Evolutionary conservation across 2,797 vertebrate genomes (phyloP), one percentile per base, ranked within the genome.

Genomic region (Gambusia yucatana): DNA sequence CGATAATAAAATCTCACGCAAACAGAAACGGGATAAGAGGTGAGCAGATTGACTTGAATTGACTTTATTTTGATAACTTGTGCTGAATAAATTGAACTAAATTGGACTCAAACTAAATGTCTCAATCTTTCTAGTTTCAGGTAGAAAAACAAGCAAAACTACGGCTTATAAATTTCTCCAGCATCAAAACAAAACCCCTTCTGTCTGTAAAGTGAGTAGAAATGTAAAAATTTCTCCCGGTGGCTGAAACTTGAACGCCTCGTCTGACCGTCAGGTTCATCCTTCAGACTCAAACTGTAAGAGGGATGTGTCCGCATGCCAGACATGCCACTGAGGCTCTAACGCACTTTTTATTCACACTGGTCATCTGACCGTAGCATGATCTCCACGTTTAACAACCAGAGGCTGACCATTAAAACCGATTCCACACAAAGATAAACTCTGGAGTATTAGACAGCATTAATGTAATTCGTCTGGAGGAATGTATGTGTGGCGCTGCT

Each of bases 311-410:
- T 48, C 57, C 48, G 72, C 84, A 85, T 90, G 75, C 84, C 84
- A 76, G 73, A 81, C 77, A 48, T 82, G 5, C 73, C 73, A 0
- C 39, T 0, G 78, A 25, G 33, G 82, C 77, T 81, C 77, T 63
- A 67, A 81, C 72, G 75, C 73, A 48, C 79, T 17, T 70, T 76
- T 77, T 50, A n/a, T 76, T 80, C 81, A 77, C 73, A 72, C 55
- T 71, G 73, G 85, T 88, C 86, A 89, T 72, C 81, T 88, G 89
- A 87, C 85, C 69, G 39, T 14, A 44, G 78, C 48, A 10, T 76
- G 83, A 79, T 74, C 72, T 36, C 7, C 22, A 36, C 25, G 48
- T 75, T 61, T 75, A 81, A 75, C 72, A 71, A 73, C 76, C 71
- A 43, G 65, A 83, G 39, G 55, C 61, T 30, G 44, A n/a, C 14